Base-by-base conservation (phyloP, 2,797 vertebrate genomes). In the Arctocebus calabarensis region DNA sequence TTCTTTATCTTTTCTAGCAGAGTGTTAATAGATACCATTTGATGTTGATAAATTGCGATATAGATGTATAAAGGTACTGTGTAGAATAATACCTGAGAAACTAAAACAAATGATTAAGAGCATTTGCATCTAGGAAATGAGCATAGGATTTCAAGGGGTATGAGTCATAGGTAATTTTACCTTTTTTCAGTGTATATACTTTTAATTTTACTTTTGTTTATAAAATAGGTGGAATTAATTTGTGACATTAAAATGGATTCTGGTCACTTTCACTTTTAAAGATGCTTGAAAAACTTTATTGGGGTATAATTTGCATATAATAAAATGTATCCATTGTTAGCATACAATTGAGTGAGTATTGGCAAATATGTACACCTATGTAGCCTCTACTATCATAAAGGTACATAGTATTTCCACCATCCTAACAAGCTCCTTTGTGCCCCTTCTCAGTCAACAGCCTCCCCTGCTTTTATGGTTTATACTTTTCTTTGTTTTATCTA, bases 81-180 rank as follows among this genome's bases (percentile, higher is more conserved):
- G 66, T 75, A 52, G 17, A 86, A 61, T 95, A 75, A 85, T 61
- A 59, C 22, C 34, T 22, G 25, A 61, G 20, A 86, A 90, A 93
- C 20, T 81, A 59, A 85, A 88, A n/a, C 79, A 84, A 81, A 85
- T 86, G 48, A 9, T 93, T 90, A 81, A 74, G 66, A 95, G 5
- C 17, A 52, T 52, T 90, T 86, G 40, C 27, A 68, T 68, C 2
- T 82, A 66, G 66, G 27, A 16, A 90, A 48, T 86, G 68, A 71
- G 73, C 75, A 68, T 0, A 81, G 48, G 66, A 3, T 89, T 93
- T 68, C 45, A 45, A 79, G 34, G 9, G 32, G 2, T 59, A 59
- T 93, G 12, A 93, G 22, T 48, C 48, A 71, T 84, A 59, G 25
- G 29, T 55, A 79, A 79, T 78, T 84, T 75, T 89, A 59, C 48